Conservation (phyloP, 2,113 vertebrate genomes). For the Melanotaenia duboulayi region DNA sequence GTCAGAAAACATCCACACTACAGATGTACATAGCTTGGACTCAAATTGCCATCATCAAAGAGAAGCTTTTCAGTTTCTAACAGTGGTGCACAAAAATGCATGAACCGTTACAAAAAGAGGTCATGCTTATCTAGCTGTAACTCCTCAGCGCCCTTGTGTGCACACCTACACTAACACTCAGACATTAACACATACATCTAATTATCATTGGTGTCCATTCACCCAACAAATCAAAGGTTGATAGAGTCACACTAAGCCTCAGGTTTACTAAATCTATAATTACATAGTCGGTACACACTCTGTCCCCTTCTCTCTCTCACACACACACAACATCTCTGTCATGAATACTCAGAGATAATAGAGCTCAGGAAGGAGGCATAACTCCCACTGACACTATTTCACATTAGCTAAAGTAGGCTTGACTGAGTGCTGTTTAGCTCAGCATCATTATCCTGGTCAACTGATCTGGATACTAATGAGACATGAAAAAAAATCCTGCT, state of each 20-base stretch:
- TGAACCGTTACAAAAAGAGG: neutral
- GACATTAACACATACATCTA: neutral
- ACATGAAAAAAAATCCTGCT: neutral
- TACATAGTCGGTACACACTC: constrained; percentile 44
- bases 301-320: neutral
- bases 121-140: neutral
- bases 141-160: neutral
- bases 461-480: constrained; percentile 8
- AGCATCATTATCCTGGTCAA: neutral
- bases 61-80: constrained; percentile 19
- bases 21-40: neutral
- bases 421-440: constrained; percentile 18
- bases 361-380: constrained; percentile 21
- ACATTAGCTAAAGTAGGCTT: constrained; percentile 14
- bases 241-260: constrained; percentile 57
- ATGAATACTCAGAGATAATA: constrained; percentile 24
- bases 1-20: neutral
- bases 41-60: constrained; percentile 11
- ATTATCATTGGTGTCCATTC: constrained; percentile 37
- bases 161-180: neutral
- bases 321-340: constrained; percentile 2
- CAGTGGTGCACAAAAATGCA: neutral
- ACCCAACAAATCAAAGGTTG: constrained; percentile 60
- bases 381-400: constrained; percentile 18
- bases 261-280: constrained; percentile 66